Percentiles rank a stretch among this genome's conserved stretches.
These are phyloP conservation scores for Holcopasites calliopsidis DNA, from an alignment of 1,140 invertebrate species.

Conservation along the genomic window DNA sequence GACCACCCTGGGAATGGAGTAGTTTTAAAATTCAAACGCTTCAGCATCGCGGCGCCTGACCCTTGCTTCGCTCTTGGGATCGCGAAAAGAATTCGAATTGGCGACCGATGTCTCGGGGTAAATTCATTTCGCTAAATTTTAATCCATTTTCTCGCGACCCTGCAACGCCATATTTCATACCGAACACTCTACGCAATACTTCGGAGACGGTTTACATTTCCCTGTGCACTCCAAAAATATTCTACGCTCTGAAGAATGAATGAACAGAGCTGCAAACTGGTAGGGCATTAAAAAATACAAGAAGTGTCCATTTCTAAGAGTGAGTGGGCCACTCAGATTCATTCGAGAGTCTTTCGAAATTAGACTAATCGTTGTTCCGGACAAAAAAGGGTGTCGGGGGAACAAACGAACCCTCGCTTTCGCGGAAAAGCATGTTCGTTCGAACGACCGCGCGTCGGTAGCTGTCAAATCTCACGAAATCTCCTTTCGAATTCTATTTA, in stretches of 20 bases:
- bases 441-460: constrained; percentile 17
- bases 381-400: background rate
- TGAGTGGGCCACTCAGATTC: too few species aligned
- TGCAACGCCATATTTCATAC: background rate
- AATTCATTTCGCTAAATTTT: constrained; percentile 16
- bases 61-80: background rate
- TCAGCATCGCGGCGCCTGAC: background rate
- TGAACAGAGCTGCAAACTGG: too few species aligned
- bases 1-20: constrained; percentile 40
- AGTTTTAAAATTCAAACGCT: constrained; percentile 60
- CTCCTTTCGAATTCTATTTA: constrained; percentile 35
- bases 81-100: background rate
- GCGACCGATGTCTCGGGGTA: background rate
- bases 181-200: too few species aligned
- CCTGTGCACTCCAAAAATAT: background rate
- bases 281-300: too few species aligned
- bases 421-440: constrained; percentile 9
- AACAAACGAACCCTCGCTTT: background rate
- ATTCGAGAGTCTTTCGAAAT: too few species aligned
- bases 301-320: too few species aligned
- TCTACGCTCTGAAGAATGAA: background rate
- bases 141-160: background rate
- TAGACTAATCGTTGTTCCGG: constrained; percentile 16
- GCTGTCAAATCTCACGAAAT: constrained; percentile 19
- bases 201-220: too few species aligned